Evolutionary conservation across 2,888 invertebrate species (phyloP).

Genomic region (Portevinia maculata): DNA sequence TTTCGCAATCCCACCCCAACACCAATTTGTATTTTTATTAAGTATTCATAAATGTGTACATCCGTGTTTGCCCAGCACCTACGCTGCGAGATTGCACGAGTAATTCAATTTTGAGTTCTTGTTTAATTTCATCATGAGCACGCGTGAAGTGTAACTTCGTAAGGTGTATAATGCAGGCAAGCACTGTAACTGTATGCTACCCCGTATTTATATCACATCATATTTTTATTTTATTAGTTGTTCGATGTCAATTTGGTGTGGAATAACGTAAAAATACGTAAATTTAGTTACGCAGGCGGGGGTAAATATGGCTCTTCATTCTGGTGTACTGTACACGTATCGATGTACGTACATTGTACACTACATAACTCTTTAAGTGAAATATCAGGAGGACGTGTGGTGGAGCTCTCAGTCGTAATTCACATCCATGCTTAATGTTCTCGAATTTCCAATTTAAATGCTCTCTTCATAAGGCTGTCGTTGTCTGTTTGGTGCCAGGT

Average conservation of each 20-base stretch:
- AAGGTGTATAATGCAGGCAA: neutral
- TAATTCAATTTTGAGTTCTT: constrained; percentile 5
- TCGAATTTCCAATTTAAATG: constrained; percentile 8
- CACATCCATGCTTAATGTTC: neutral
- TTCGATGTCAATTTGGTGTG: neutral
- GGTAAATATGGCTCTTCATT: neutral
- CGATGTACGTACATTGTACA: neutral
- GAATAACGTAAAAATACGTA: neutral
- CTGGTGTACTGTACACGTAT: neutral
- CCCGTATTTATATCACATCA: neutral
- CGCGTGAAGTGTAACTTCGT: neutral
- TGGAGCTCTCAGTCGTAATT: neutral
- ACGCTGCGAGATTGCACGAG: neutral
- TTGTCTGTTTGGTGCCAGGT: constrained; percentile 4
- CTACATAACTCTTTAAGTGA: constrained; percentile 1
- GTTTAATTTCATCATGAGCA: neutral
- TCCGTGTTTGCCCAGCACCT: neutral
- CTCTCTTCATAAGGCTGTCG: neutral
- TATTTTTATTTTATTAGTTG: neutral
- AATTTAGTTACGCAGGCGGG: neutral
- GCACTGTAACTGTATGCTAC: neutral
- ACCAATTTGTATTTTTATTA: neutral
- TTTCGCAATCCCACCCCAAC: neutral
- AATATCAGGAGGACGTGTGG: neutral
- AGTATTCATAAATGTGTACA: neutral